A percentile compares a stretch with the other conserved stretches of the same genome.
phyloP scores from a whole-genome alignment of 64 coral and sea anemone genomes.

The Acropora tenuis region DNA sequence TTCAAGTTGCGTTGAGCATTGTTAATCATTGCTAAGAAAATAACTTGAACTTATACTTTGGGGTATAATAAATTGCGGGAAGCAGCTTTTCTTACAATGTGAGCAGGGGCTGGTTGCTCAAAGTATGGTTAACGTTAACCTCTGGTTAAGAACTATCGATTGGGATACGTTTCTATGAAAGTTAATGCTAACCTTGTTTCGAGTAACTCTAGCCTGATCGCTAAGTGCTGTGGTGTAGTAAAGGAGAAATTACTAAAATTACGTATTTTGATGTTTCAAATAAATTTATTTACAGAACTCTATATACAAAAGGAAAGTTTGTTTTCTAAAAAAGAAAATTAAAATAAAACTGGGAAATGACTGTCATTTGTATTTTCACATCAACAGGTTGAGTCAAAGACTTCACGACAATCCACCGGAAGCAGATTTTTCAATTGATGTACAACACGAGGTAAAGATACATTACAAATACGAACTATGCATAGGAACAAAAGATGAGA shows the following conservation, averaged over 20 bases:
- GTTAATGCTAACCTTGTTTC: no score
- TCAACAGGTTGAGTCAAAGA: constrained; percentile 52
- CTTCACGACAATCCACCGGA: constrained; percentile 46
- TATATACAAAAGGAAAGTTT: background rate
- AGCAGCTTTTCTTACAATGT: no score
- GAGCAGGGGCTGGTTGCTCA: no score
- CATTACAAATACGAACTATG: background rate
- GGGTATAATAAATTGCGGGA: no score
- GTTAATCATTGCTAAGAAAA: no score
- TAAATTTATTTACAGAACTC: constrained; percentile 3
- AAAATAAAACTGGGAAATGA: background rate
- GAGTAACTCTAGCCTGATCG: no score
- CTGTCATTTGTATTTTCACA: background rate
- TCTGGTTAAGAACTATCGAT: no score
- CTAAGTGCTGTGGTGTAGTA: no score
- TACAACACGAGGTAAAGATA: constrained; percentile 90
- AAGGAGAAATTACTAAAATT: background rate
- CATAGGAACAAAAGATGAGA: background rate
- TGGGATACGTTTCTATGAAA: no score
- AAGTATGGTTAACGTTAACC: no score
- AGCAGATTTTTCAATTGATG: constrained; percentile 90
- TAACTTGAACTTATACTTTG: no score
- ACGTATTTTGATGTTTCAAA: background rate
- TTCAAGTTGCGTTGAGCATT: no score
- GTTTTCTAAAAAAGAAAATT: background rate